Conservation (phyloP, 2,797 vertebrate genomes). For the Labroides dimidiatus region DNA sequence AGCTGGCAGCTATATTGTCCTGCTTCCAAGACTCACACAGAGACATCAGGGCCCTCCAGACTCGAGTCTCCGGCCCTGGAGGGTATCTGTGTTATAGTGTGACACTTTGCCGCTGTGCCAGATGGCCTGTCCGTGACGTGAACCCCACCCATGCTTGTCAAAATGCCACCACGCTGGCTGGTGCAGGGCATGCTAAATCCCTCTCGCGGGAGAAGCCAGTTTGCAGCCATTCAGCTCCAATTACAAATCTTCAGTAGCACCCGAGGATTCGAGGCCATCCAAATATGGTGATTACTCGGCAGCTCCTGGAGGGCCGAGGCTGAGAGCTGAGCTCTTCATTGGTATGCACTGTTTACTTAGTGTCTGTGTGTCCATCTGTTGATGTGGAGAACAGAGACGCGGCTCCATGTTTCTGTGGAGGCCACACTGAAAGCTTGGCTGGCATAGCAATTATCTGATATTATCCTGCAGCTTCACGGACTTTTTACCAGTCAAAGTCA, state of each 20-base stretch:
- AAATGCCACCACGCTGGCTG: slow-evolving; percentile 67
- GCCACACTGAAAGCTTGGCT: slow-evolving; percentile 65
- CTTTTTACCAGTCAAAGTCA: slow-evolving; percentile 46
- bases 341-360: slow-evolving; percentile 74
- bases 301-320: slow-evolving; percentile 67
- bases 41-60: slow-evolving; percentile 58
- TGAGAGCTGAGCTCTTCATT: slow-evolving; percentile 72
- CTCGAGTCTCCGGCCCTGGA: slow-evolving; percentile 52
- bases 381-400: slow-evolving; percentile 65
- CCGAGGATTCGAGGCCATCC: slow-evolving; percentile 71
- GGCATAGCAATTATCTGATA: slow-evolving; percentile 64
- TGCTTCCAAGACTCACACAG: slow-evolving; percentile 62
- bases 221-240: slow-evolving; percentile 75
- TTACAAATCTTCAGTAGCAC: slow-evolving; percentile 76
- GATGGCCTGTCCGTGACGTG: slow-evolving; percentile 61
- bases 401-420: slow-evolving; percentile 57
- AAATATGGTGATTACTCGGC: slow-evolving; percentile 73
- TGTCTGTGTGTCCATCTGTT: slow-evolving; percentile 78
- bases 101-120: slow-evolving; percentile 56
- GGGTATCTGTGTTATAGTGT: slow-evolving; percentile 68
- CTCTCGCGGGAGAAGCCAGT: slow-evolving; percentile 64
- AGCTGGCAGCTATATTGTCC: slow-evolving; percentile 58
- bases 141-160: slow-evolving; percentile 72
- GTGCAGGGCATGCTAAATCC: slow-evolving; percentile 63
- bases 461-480: slow-evolving; percentile 49